These are phyloP conservation scores for Toxostoma redivivum DNA, from an alignment of 2,113 vertebrate species.

Conservation along the genomic window DNA sequence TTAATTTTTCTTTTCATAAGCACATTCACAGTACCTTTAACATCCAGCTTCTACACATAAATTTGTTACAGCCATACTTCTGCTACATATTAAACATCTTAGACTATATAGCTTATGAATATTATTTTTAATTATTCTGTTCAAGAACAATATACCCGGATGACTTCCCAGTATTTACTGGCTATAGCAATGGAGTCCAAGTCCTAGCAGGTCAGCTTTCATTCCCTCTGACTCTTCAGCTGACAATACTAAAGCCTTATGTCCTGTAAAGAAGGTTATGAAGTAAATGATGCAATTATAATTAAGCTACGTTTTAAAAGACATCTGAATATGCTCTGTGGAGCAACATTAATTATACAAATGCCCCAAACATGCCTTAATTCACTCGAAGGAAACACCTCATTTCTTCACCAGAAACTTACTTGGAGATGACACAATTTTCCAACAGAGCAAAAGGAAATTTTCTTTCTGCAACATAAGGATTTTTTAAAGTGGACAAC, in stretches of 20 bases:
- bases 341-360: background rate
- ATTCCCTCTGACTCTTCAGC: background rate
- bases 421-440: background rate
- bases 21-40: background rate
- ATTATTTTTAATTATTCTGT: background rate
- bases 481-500: background rate
- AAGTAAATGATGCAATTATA: background rate
- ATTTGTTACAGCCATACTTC: background rate
- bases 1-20: background rate
- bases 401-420: background rate
- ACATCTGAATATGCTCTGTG: background rate
- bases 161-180: background rate
- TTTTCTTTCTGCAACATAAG: background rate
- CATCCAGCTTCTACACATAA: background rate
- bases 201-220: background rate
- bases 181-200: background rate
- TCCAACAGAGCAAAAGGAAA: constrained; percentile 1
- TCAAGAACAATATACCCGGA: background rate
- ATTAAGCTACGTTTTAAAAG: background rate
- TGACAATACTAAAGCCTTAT: background rate
- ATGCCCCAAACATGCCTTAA: background rate
- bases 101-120: background rate
- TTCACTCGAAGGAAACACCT: background rate
- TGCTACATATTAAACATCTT: background rate
- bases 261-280: background rate